Base-by-base conservation (phyloP, 2,797 vertebrate species). In the Podargus strigoides region DNA sequence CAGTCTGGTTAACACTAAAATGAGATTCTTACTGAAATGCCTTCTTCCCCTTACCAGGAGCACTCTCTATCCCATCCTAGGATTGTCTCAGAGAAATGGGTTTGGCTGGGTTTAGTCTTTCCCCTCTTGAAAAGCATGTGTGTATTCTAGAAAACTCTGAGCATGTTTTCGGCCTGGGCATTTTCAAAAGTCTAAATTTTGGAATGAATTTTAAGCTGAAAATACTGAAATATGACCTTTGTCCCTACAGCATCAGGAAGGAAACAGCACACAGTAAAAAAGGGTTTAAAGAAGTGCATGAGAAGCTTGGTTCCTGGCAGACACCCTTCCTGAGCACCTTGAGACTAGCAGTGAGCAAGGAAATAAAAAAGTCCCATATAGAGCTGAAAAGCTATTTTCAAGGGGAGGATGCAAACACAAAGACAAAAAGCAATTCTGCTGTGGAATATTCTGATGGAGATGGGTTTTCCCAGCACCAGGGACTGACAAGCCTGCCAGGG, bases 151-250 rank as follows among this genome's bases (percentile, higher is more conserved):
- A 74, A 89, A 93, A 53, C 12, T 13, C 9, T n/a, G 5, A 47
- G 5, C 14, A 2, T 26, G 10, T 0, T 85, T 88, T 78, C 63
- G 8, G 6, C 15, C 20, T 27, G 8, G 3, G 1, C 5, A 2
- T 83, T 76, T 70, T 63, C 36, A 59, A 23, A 76, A 67, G 18
- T 58, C 14, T 62, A n/a, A 53, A 58, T 69, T 76, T 32, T 36
- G 2, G 15, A 58, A 59, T 9, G 0, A 24, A 34, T 69, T 89
- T 87, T 66, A 62, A 64, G 32, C 6, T n/a, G 24, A 62, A 76
- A 82, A 39, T 50, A 41, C 9, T 39, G 50, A 72, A 78, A 68
- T 64, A 49, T 16, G 3, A 36, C 22, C 36, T 13, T 32, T 0
- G 0, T 28, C 17, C 12, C 27, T 47, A 24, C 4, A 28, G 39